Percentiles rank a stretch among this genome's conserved stretches.
Conservation (phyloP, 2,113 vertebrate genomes). For the Tricholaema leucomelas region DNA sequence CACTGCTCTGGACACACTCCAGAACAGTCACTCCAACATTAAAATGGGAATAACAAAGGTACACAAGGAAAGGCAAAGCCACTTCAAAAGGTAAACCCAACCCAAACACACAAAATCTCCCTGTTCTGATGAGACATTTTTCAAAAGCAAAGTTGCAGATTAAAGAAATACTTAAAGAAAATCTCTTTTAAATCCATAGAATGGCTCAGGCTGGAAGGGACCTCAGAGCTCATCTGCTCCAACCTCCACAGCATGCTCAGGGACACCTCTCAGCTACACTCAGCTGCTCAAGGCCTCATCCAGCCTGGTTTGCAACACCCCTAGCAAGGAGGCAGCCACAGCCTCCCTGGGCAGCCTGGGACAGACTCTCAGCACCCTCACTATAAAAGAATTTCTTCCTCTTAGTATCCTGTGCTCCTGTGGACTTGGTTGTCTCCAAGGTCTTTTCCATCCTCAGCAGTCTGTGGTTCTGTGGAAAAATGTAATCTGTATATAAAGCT, state of each 20-base stretch:
- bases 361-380: too few species aligned
- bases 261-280: too few species aligned
- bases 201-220: not conserved
- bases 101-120: accelerated
- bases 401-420: too few species aligned
- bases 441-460: too few species aligned
- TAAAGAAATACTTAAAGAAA: not conserved
- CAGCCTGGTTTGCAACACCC: too few species aligned
- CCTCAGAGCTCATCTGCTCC: not conserved
- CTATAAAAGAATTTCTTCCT: too few species aligned
- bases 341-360: too few species aligned
- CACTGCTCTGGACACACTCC: too few species aligned
- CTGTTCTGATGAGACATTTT: not conserved
- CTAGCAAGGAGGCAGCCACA: too few species aligned
- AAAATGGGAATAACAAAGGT: not conserved
- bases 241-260: not conserved
- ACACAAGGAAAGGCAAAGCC: not conserved
- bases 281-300: too few species aligned
- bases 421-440: too few species aligned
- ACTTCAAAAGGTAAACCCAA: not conserved
- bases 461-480: not conserved
- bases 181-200: not conserved
- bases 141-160: not conserved
- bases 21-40: not conserved
- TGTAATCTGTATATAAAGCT: accelerated